Conservation (phyloP, 1,140 invertebrate species). For the Drosophila navojoa region DNA sequence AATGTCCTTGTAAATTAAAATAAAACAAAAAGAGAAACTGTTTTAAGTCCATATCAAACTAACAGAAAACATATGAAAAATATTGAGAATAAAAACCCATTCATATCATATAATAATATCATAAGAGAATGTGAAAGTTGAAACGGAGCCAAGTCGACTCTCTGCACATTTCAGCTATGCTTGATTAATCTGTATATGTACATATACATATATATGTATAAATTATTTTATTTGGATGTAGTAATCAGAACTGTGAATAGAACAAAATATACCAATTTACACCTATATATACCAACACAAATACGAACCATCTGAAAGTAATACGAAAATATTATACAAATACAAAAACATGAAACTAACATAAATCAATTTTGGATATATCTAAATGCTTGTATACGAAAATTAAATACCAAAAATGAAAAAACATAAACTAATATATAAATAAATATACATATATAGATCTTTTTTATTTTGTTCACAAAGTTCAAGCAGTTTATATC, state of each 20-base stretch:
- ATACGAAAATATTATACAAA: slow-evolving; percentile 65
- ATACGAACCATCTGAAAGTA: slow-evolving; percentile 55
- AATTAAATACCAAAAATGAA: slow-evolving; percentile 38
- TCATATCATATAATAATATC: slow-evolving; percentile 37
- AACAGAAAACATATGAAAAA: slow-evolving; percentile 36
- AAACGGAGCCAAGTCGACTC: slow-evolving; percentile 4
- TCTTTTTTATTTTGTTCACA: slow-evolving; percentile 4
- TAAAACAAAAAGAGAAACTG: background rate
- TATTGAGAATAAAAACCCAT: slow-evolving; percentile 15
- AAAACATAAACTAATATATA: slow-evolving; percentile 28
- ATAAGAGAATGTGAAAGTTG: slow-evolving; percentile 16
- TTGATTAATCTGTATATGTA: slow-evolving; percentile 41
- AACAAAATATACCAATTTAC: slow-evolving; percentile 77
- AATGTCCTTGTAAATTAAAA: slow-evolving; percentile 40
- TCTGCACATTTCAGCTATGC: slow-evolving; percentile 21
- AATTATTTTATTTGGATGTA: slow-evolving; percentile 50
- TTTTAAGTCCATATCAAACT: slow-evolving; percentile 42
- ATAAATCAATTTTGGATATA: slow-evolving; percentile 68
- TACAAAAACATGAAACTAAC: slow-evolving; percentile 32
- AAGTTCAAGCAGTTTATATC: slow-evolving; percentile 22
- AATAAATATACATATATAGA: slow-evolving; percentile 37
- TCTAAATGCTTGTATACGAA: slow-evolving; percentile 77
- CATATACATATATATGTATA: slow-evolving; percentile 32
- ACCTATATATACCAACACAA: slow-evolving; percentile 31
- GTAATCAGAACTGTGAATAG: slow-evolving; percentile 76